Base-by-base conservation (phyloP, 2,888 invertebrate genomes). In the Hirtodrosophila confusa region DNA sequence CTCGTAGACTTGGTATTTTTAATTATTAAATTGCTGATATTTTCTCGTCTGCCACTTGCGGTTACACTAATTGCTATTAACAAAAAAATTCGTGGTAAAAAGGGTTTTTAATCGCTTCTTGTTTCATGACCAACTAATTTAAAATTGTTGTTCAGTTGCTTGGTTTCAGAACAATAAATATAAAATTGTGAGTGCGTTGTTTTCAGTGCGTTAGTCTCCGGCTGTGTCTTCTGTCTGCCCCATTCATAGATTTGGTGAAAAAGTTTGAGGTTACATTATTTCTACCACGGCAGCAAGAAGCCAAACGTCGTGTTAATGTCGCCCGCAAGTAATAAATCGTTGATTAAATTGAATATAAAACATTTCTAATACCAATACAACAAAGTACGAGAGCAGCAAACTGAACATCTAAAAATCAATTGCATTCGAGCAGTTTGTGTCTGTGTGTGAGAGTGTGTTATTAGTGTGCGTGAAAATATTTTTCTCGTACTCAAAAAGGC, bases 251-350 rank as follows among this genome's bases (percentile, higher is more conserved):
- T 40, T 45, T 58, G 17, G 45, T 78, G 43, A 36, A 64, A 67
- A 78, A 68, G 57, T 88, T 88, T 82, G 80, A 82, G 80, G 88
- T 83, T 88, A 88, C 58, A 68, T 62, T 49, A 69, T 51, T 69
- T 47, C 73, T 84, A 58, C 84, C 78, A 84, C 83, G 69, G 75
- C 53, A 64, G 78, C 75, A 87, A 64, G 64, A 47, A 85, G 61
- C 49, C 55, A 55, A 67, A 73, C 58, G 44, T 55, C n/a, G 50
- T 39, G 69, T 87, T 80, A 85, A 87, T 87, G 86, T 73, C 68
- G 64, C 61, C 58, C 17, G 47, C 27, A 60, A 67, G 33, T 48
- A 45, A 47, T 39, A 61, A 55, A 57, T 70, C 69, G 17, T 39
- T 17, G 24, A 7, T 48, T 41, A 43, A 17, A 51, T 48, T 50